phyloP scores from a whole-genome alignment of 2,888 invertebrate genomes.

The Lepidochitona cinerea region DNA sequence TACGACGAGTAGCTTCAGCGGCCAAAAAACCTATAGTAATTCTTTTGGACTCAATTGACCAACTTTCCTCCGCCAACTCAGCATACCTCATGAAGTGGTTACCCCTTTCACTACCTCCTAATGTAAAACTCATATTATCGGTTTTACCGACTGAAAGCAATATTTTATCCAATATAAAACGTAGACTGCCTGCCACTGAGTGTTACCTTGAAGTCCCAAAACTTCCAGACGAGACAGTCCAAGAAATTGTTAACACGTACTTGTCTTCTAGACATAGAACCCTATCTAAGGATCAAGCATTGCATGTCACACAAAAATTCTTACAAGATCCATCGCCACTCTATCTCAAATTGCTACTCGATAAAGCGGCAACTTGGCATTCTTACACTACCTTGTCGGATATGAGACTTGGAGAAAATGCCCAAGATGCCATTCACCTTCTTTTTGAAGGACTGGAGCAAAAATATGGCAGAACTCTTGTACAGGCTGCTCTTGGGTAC shows the following conservation, averaged over 20 bases:
- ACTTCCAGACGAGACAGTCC: constrained; percentile 48
- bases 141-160: constrained; percentile 51
- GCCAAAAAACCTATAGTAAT: constrained; percentile 54
- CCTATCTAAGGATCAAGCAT: constrained; percentile 48
- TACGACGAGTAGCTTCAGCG: constrained; percentile 43
- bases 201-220: constrained; percentile 52
- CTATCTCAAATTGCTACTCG: constrained; percentile 62
- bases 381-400: constrained; percentile 43
- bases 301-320: constrained; percentile 44
- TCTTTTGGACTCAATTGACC: constrained; percentile 64
- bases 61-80: constrained; percentile 45
- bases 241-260: constrained; percentile 49
- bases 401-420: constrained; percentile 40
- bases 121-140: constrained; percentile 57
- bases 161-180: constrained; percentile 45
- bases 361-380: constrained; percentile 56
- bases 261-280: constrained; percentile 39
- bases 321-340: constrained; percentile 50
- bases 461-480: constrained; percentile 53
- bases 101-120: constrained; percentile 51
- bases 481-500: constrained; percentile 55
- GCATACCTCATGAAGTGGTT: constrained; percentile 60
- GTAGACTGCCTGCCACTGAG: constrained; percentile 33
- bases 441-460: constrained; percentile 57
- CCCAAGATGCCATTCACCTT: constrained; percentile 51